Percentiles rank a stretch among this genome's conserved stretches.
These are phyloP conservation scores for Halocaridina rubra DNA, from an alignment of 2,888 invertebrate species.

Conservation along the genomic window DNA sequence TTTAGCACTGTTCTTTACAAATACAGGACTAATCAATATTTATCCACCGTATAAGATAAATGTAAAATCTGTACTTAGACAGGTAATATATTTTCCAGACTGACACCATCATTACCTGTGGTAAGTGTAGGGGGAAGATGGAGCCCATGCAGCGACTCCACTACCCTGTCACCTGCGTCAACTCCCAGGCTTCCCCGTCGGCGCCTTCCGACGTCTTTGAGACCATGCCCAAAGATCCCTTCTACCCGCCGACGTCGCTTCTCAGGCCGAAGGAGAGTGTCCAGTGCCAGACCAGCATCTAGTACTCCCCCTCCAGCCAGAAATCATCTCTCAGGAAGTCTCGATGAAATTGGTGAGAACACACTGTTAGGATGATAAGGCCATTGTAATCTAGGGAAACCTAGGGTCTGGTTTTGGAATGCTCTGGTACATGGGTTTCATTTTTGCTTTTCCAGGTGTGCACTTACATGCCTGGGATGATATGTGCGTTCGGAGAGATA, in stretches of 20 bases:
- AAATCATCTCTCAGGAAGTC: conserved; percentile 3
- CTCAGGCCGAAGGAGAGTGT: conserved; percentile 1
- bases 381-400: too few species aligned
- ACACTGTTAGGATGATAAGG: too few species aligned
- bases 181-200: conserved; percentile 11
- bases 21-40: too few species aligned
- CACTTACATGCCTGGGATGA: too few species aligned
- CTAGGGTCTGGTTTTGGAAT: too few species aligned
- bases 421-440: neutral
- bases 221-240: neutral
- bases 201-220: neutral
- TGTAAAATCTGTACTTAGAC: too few species aligned
- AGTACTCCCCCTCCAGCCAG: neutral
- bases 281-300: conserved; percentile 34
- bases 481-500: too few species aligned
- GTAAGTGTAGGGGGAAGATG: conserved; percentile 22
- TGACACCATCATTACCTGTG: conserved; percentile 13
- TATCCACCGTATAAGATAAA: too few species aligned
- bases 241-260: neutral
- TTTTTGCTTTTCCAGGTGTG: neutral
- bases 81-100: neutral
- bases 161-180: conserved; percentile 24
- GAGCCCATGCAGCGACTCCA: conserved; percentile 34
- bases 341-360: conserved; percentile 39
- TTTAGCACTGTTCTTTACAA: neutral